Percentiles rank a stretch among this genome's conserved stretches.
Conservation (phyloP, 1,140 invertebrate species). For the Tigriopus japonicus region DNA sequence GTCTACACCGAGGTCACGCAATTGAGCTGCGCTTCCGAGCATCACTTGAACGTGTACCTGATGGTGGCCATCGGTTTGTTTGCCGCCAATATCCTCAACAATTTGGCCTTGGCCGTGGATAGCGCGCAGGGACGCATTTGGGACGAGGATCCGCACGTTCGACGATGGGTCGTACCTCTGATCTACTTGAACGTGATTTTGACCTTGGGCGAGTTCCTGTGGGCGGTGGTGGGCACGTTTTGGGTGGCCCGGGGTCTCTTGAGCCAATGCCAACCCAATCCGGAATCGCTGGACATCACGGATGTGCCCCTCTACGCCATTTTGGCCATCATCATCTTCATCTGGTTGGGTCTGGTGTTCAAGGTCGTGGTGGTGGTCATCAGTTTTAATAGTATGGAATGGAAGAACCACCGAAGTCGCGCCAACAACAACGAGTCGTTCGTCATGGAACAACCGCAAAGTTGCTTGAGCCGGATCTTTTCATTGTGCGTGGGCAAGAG, state of each 20-base stretch:
- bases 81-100: not conserved
- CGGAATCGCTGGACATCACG: not conserved
- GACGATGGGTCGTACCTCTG: not conserved
- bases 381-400: not conserved
- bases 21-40: too few species aligned
- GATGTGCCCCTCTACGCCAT: not conserved
- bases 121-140: not conserved
- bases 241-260: not conserved
- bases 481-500: not conserved
- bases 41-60: not conserved
- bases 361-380: not conserved
- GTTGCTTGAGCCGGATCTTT: too few species aligned
- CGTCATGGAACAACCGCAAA: too few species aligned
- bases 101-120: not conserved
- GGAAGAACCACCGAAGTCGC: too few species aligned
- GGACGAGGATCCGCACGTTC: not conserved
- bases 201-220: not conserved
- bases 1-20: too few species aligned
- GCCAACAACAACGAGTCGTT: too few species aligned
- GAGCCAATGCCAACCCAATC: not conserved
- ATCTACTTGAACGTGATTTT: not conserved
- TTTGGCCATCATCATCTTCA: not conserved
- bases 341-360: not conserved
- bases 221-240: not conserved
- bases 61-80: not conserved